A percentile compares a stretch with the other conserved stretches of the same genome.
These are phyloP conservation scores for Nymphalis c-album DNA, from an alignment of 2,888 invertebrate species.

Conservation along the genomic window DNA sequence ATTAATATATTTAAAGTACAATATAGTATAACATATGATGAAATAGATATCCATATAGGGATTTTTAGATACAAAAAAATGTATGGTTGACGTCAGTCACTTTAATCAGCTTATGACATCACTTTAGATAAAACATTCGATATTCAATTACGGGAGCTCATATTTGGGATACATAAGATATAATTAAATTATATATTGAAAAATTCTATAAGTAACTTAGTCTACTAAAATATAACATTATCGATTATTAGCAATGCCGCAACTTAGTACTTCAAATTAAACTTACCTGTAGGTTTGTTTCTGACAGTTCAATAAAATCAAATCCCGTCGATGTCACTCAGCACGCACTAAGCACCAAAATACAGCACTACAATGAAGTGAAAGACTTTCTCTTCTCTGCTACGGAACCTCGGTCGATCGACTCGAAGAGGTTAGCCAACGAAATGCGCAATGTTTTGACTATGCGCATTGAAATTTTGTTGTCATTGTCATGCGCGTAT, in stretches of 20 bases:
- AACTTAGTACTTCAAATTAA: slow-evolving; percentile 2
- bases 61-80: neutral
- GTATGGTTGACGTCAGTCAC: slow-evolving; percentile 33
- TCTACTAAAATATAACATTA: slow-evolving; percentile 16
- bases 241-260: slow-evolving; percentile 24
- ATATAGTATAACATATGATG: neutral
- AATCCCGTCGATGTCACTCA: slow-evolving; percentile 63
- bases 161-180: slow-evolving; percentile 1
- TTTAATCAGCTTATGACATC: slow-evolving; percentile 57
- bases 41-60: neutral
- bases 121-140: slow-evolving; percentile 29
- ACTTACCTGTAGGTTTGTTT: slow-evolving; percentile 66
- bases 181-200: neutral
- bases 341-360: slow-evolving; percentile 76
- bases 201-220: neutral
- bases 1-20: too few relatives aligned
- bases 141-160: neutral
- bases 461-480: slow-evolving; percentile 76
- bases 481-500: slow-evolving; percentile 70
- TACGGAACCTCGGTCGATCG: slow-evolving; percentile 64
- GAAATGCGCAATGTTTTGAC: slow-evolving; percentile 79
- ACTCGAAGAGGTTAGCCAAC: slow-evolving; percentile 71
- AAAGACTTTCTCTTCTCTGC: slow-evolving; percentile 55
- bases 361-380: slow-evolving; percentile 66
- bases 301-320: slow-evolving; percentile 61